Conservation (phyloP, 2,888 invertebrate species). For the Sphaerophoria rueppellii region DNA sequence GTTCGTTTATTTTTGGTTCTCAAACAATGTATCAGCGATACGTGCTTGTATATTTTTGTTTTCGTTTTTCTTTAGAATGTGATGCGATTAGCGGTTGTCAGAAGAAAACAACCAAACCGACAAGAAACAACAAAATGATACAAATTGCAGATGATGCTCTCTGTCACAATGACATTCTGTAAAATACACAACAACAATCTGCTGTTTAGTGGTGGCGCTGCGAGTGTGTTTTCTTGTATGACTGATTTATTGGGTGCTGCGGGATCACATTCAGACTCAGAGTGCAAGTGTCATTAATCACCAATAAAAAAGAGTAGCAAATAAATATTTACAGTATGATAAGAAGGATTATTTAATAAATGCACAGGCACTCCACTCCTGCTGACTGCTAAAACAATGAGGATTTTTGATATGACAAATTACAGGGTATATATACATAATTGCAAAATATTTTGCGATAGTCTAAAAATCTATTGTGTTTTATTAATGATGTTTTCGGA, state of each 20-base stretch:
- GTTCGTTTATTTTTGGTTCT: slow-evolving; percentile 32
- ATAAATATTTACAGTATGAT: slow-evolving; percentile 29
- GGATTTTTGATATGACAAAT: no score
- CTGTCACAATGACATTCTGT: slow-evolving; percentile 54
- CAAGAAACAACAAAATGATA: slow-evolving; percentile 32
- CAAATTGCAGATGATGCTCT: slow-evolving; percentile 68
- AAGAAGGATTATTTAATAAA: slow-evolving; percentile 49
- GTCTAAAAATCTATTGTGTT: no score
- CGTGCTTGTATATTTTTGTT: slow-evolving; percentile 9
- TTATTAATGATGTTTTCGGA: no score
- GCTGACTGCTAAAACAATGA: background rate
- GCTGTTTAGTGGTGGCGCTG: slow-evolving; percentile 48
- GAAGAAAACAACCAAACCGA: slow-evolving; percentile 1
- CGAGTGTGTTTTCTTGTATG: slow-evolving; percentile 45
- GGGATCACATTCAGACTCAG: slow-evolving; percentile 56
- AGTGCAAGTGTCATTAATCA: slow-evolving; percentile 64
- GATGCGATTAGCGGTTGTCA: slow-evolving; percentile 70
- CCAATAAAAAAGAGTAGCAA: slow-evolving; percentile 34
- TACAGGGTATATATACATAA: no score
- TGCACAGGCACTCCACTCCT: background rate
- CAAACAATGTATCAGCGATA: slow-evolving; percentile 53
- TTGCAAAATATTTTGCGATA: no score
- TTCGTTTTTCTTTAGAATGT: slow-evolving; percentile 24
- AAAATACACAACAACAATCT: background rate
- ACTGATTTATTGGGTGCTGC: slow-evolving; percentile 64